Conservation (phyloP, 1,140 invertebrate genomes). For the Nilaparvata lugens region DNA sequence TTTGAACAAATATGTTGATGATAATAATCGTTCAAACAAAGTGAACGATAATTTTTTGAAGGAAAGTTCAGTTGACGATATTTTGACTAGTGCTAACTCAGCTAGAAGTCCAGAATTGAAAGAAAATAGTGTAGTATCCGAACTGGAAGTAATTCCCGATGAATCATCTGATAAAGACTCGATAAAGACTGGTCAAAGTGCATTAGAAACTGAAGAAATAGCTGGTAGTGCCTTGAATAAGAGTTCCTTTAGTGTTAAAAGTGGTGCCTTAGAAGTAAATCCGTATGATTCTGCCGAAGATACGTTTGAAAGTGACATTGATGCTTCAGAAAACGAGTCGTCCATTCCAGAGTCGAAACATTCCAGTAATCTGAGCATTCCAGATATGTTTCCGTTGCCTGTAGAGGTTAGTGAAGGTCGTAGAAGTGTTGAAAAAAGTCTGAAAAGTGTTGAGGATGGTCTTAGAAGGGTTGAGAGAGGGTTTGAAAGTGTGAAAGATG, state of each 20-base stretch:
- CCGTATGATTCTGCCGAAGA: background rate
- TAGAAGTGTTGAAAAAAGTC: background rate
- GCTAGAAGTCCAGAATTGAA: background rate
- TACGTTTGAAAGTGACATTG: conserved; percentile 6
- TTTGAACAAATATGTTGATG: background rate
- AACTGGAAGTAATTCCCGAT: background rate
- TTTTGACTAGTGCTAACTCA: no score
- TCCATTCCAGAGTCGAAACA: no score
- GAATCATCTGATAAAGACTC: background rate
- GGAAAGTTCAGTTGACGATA: no score
- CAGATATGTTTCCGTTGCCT: background rate
- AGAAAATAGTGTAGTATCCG: background rate
- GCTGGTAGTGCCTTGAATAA: background rate
- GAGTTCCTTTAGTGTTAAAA: background rate
- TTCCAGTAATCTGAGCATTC: no score
- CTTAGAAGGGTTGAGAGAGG: background rate
- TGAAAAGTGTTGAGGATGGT: background rate
- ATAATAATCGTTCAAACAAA: background rate
- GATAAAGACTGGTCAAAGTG: no score
- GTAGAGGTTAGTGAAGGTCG: background rate
- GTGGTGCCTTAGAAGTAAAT: background rate
- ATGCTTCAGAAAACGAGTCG: background rate
- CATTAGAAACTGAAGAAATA: no score
- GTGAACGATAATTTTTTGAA: background rate
- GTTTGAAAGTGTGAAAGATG: background rate